These are phyloP conservation scores for Petrocephalus sullivani DNA, from an alignment of 2,797 vertebrate genomes.

Conservation along the genomic window DNA sequence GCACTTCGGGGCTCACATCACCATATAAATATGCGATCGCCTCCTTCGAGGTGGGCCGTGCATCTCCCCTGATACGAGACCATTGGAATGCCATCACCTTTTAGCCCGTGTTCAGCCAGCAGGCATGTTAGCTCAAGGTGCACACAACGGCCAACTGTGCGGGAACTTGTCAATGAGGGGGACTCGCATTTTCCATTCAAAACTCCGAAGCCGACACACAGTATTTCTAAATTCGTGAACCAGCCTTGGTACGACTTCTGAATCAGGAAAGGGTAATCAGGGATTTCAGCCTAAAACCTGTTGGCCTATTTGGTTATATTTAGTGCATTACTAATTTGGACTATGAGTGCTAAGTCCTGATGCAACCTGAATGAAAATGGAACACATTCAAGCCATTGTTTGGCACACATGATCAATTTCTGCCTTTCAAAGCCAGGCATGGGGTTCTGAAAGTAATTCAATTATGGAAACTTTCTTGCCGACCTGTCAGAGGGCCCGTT, in stretches of 20 bases:
- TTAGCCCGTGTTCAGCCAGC: conserved; percentile 36
- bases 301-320: background rate
- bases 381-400: background rate
- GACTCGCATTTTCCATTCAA: background rate
- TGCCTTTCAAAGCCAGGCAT: background rate
- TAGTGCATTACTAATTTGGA: background rate
- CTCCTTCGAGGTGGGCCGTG: background rate
- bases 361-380: background rate
- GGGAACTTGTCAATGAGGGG: background rate
- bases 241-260: background rate
- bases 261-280: background rate
- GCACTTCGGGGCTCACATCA: background rate
- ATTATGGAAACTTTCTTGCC: background rate
- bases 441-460: background rate
- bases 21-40: background rate
- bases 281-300: background rate
- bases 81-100: conserved; percentile 26
- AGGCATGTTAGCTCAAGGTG: conserved; percentile 53
- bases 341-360: background rate
- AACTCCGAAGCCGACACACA: background rate
- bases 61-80: conserved; percentile 3
- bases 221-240: background rate
- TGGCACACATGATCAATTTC: background rate
- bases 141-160: conserved; percentile 23
- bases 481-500: background rate